These are phyloP conservation scores for Ctenochaetus hawaiiensis DNA, from an alignment of 2,797 vertebrate genomes.

Conservation along the genomic window DNA sequence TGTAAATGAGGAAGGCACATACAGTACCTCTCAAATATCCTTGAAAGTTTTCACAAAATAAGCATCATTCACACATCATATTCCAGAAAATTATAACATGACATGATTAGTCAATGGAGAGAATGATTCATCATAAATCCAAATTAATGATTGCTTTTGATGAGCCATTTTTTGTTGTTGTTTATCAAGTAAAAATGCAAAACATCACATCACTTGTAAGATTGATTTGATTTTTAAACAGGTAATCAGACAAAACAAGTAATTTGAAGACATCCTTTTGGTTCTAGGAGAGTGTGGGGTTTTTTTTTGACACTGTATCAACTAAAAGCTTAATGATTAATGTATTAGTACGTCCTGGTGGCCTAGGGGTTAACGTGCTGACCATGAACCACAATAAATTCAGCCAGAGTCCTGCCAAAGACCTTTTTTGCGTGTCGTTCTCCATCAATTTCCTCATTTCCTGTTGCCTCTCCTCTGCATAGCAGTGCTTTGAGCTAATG, in stretches of 20 bases:
- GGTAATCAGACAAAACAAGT: background rate
- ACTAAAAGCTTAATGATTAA: background rate
- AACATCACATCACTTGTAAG: background rate
- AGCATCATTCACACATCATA: background rate
- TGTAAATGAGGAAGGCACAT: background rate
- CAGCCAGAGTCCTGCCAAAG: background rate
- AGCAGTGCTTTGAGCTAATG: background rate
- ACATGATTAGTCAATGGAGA: background rate
- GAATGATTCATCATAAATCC: background rate
- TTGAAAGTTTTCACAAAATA: background rate
- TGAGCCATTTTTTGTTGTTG: conserved; percentile 2
- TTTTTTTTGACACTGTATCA: background rate
- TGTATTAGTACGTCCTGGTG: too few species aligned
- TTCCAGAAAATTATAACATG: background rate
- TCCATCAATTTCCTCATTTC: background rate
- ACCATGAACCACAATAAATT: background rate
- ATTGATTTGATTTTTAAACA: background rate
- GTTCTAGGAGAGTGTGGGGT: background rate
- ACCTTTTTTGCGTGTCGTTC: background rate
- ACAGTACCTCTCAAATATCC: background rate
- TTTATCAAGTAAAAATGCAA: conserved; percentile 1
- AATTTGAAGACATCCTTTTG: background rate
- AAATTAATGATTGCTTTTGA: background rate
- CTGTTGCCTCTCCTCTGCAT: conserved; percentile 1
- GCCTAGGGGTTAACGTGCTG: background rate